Conservation (phyloP, 92 coral and sea anemone genomes). For the Hydrozoanthus gracilis region DNA sequence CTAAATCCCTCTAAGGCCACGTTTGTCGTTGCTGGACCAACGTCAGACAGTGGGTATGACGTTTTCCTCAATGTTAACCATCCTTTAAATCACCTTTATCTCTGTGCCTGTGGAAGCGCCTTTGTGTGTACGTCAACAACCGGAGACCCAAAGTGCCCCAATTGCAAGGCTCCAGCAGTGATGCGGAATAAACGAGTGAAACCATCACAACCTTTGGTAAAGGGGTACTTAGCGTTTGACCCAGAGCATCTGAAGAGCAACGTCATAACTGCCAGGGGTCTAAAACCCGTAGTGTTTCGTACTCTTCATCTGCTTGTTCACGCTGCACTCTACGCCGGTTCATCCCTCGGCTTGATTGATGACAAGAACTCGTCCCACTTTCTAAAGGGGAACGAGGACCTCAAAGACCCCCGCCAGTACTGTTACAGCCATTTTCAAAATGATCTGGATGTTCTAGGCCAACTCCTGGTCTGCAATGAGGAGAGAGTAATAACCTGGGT, state of each 20-base stretch:
- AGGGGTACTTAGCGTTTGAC: slow-evolving; percentile 54
- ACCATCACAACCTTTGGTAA: background rate
- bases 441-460: slow-evolving; percentile 67
- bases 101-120: slow-evolving; percentile 63
- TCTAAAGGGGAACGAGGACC: slow-evolving; percentile 38
- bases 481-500: slow-evolving; percentile 69
- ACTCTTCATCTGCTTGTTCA: slow-evolving; percentile 84
- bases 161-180: slow-evolving; percentile 37
- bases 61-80: slow-evolving; percentile 13
- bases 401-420: slow-evolving; percentile 47
- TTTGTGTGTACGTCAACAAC: slow-evolving; percentile 25
- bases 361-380: slow-evolving; percentile 54
- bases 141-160: slow-evolving; percentile 52
- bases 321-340: slow-evolving; percentile 81
- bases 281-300: slow-evolving; percentile 83
- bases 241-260: slow-evolving; percentile 22
- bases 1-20: slow-evolving; percentile 47
- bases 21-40: slow-evolving; percentile 24
- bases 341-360: slow-evolving; percentile 60
- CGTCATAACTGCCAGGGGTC: slow-evolving; percentile 55
- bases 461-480: slow-evolving; percentile 68
- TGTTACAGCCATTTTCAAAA: slow-evolving; percentile 73
- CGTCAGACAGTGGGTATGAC: slow-evolving; percentile 25
- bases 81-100: background rate
- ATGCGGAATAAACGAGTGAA: background rate